Evolutionary conservation across 2,888 invertebrate genomes (phyloP).

Genomic region (Lagria hirta): DNA sequence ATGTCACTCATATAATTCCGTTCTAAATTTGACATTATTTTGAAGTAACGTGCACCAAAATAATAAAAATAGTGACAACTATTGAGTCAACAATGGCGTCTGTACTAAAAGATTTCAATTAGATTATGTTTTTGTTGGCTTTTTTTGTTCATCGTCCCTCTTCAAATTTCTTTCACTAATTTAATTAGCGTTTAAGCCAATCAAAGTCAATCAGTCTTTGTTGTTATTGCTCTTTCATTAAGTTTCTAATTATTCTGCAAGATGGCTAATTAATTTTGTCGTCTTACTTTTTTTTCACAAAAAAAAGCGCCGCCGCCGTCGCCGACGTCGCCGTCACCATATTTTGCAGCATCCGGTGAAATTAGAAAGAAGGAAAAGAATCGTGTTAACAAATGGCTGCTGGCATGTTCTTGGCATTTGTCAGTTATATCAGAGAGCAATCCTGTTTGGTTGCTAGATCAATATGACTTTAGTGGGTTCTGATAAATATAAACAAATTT

Average conservation of each 20-base stretch:
- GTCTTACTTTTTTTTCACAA: neutral
- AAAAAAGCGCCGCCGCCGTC: neutral
- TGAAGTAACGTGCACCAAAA: too few species aligned
- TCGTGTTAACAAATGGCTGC: slow-evolving; percentile 10
- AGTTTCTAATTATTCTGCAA: slow-evolving; percentile 3
- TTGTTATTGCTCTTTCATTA: slow-evolving; percentile 4
- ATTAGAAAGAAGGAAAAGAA: slow-evolving; percentile 1
- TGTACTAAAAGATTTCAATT: too few species aligned
- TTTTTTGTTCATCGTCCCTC: too few species aligned
- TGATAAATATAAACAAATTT: too few species aligned
- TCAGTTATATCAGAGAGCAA: slow-evolving; percentile 9
- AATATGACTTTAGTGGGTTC: slow-evolving; percentile 2
- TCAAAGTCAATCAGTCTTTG: neutral
- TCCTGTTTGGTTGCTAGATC: slow-evolving; percentile 8
- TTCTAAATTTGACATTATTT: too few species aligned
- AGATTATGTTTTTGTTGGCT: too few species aligned
- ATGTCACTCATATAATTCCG: too few species aligned
- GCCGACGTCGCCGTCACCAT: neutral
- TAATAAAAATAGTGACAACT: too few species aligned
- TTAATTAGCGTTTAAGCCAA: slow-evolving; percentile 8
- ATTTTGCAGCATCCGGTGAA: neutral
- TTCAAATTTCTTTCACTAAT: too few species aligned
- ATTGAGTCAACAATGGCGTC: too few species aligned
- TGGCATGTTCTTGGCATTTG: slow-evolving; percentile 12
- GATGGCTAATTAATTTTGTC: slow-evolving; percentile 6